Base-by-base conservation (phyloP, 2,888 invertebrate genomes). In the Torymus texanus region DNA sequence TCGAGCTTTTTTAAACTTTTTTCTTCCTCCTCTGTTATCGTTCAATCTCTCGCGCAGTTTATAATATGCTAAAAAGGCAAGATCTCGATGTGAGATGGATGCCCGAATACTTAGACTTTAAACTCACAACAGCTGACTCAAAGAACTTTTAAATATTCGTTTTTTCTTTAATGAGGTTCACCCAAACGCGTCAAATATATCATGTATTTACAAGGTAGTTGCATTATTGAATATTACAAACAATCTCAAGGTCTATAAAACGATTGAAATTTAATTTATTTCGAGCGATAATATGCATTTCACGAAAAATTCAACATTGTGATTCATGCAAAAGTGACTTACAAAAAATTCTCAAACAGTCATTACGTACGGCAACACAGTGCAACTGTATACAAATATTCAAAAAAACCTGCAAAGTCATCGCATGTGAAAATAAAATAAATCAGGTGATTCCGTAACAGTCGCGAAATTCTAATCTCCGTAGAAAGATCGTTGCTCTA, bases 101-200 rank as follows among this genome's bases (percentile, higher is more conserved):
- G 53, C 59, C 70, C 14, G 5, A 51, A 65, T 29, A 61, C 41
- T 66, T 72, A 63, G 53, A 71, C 70, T 61, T 16, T 78, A 59
- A 53, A 78, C 59, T 78, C 14, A 24, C 67, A 78, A 78, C 78
- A 66, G 58, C 11, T 16, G 73, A 67, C 29, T 68, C 73, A 63
- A 78, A 56, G 13, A 78, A 78, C 78, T 73, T 78, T 78, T 73
- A 67, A 73, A 78, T 73, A 73, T 74, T 78, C 68, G 8, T 67
- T 74, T 78, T 76, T 59, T 21, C 21, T 70, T 53, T 24, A 70
- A 51, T 13, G 61, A 70, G 12, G n/a, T 53, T 66, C 14, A 41
- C 50, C 13, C 14, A 5, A 53, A 72, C 24, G 53, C 10, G 62
- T 11, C 21, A 21, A 11, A 73, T 8, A 8, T 41, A 74, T 50